These are phyloP conservation scores for Pogonognathellus flavescens DNA, from an alignment of 1,140 invertebrate genomes.

Conservation along the genomic window DNA sequence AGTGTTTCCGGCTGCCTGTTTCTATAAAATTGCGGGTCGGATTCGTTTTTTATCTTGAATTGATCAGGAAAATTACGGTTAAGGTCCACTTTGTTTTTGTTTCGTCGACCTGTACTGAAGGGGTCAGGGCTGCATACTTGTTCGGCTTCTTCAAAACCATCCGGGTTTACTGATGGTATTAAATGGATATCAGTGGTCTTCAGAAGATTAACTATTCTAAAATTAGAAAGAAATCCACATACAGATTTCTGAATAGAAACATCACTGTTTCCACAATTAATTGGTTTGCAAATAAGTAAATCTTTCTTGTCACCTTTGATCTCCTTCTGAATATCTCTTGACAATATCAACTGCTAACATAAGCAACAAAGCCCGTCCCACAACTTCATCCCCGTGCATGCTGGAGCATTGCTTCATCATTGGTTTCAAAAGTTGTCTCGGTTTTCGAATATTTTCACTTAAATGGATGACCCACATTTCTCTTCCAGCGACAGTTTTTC, in stretches of 20 bases:
- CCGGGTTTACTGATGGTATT: slow-evolving; percentile 93
- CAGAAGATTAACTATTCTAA: slow-evolving; percentile 79
- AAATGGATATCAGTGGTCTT: slow-evolving; percentile 89
- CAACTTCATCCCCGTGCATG: slow-evolving; percentile 97
- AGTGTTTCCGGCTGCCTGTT: slow-evolving; percentile 86
- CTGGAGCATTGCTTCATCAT: slow-evolving; percentile 97
- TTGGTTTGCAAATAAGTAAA: neutral
- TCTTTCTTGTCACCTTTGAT: slow-evolving; percentile 63
- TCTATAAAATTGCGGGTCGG: neutral
- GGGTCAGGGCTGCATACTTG: slow-evolving; percentile 84
- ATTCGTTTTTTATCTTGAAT: neutral
- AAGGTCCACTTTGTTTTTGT: slow-evolving; percentile 84
- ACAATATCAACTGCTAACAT: slow-evolving; percentile 88
- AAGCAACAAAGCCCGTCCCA: slow-evolving; percentile 89
- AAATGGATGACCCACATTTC: slow-evolving; percentile 86
- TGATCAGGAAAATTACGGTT: slow-evolving; percentile 93
- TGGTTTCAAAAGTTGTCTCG: slow-evolving; percentile 77
- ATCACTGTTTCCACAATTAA: too few species aligned
- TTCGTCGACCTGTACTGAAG: slow-evolving; percentile 80
- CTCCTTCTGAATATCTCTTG: slow-evolving; percentile 66
- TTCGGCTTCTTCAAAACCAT: slow-evolving; percentile 86
- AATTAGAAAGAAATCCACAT: neutral
- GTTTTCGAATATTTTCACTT: slow-evolving; percentile 77
- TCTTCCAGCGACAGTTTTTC: slow-evolving; percentile 82
- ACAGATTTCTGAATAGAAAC: neutral